phyloP scores from a whole-genome alignment of 2,888 invertebrate genomes.

The Cartodere bifasciata region DNA sequence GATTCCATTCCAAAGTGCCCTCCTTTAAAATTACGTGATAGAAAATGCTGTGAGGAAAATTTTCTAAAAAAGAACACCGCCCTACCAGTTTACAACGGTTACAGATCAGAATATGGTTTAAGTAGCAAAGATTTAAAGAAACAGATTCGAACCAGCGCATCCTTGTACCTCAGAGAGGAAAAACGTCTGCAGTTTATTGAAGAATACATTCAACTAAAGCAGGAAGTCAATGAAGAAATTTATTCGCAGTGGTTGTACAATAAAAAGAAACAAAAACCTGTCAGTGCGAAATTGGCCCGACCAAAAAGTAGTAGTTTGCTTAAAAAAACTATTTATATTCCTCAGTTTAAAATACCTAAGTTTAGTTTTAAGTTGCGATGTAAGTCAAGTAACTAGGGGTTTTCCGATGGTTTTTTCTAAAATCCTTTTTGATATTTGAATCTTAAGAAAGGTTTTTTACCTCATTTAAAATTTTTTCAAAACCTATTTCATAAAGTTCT shows the following conservation, averaged over 20 bases:
- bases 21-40: conserved; percentile 27
- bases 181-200: conserved; percentile 35
- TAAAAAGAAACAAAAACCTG: conserved; percentile 22
- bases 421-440: too few species aligned
- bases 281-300: too few species aligned
- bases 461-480: too few species aligned
- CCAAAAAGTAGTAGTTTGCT: too few species aligned
- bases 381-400: too few species aligned
- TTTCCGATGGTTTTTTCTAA: too few species aligned
- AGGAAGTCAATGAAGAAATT: conserved; percentile 39
- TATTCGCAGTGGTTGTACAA: conserved; percentile 41
- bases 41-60: conserved; percentile 34
- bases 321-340: too few species aligned
- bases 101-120: conserved; percentile 41
- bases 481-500: too few species aligned
- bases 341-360: too few species aligned
- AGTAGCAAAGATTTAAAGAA: conserved; percentile 36
- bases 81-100: conserved; percentile 40
- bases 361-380: too few species aligned
- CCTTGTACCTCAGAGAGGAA: conserved; percentile 32
- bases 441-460: too few species aligned
- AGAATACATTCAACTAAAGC: conserved; percentile 26
- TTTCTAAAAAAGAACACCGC: conserved; percentile 30
- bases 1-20: conserved; percentile 28
- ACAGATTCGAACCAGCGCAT: conserved; percentile 31